A percentile compares a stretch with the other conserved stretches of the same genome.
phyloP scores from a whole-genome alignment of 2,888 invertebrate genomes.

The Chloroclysta siterata region DNA sequence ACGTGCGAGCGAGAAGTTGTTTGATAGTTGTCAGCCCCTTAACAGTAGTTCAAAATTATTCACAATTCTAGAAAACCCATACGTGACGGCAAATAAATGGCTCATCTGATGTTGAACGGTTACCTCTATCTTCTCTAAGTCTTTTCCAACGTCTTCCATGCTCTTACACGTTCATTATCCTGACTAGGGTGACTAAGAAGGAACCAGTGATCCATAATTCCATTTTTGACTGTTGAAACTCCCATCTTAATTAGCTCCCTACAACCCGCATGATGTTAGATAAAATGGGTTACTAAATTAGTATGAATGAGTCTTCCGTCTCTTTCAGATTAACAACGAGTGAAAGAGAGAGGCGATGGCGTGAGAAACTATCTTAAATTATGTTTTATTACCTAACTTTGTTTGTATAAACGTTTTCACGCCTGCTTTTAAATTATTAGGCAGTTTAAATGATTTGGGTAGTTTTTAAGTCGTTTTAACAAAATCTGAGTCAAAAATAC shows the following conservation, averaged over 20 bases:
- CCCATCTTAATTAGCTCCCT: conserved; percentile 5
- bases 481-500: neutral
- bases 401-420: conserved; percentile 49
- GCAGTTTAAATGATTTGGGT: neutral
- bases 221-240: neutral
- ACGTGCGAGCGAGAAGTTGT: too few species aligned
- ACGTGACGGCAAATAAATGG: too few species aligned
- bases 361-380: conserved; percentile 58
- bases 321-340: conserved; percentile 33
- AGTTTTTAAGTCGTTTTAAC: neutral
- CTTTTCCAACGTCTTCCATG: too few species aligned
- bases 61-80: too few species aligned
- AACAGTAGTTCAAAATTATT: too few species aligned
- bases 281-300: conserved; percentile 59
- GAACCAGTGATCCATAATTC: neutral
- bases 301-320: conserved; percentile 53
- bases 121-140: too few species aligned
- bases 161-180: too few species aligned
- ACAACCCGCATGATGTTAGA: conserved; percentile 56
- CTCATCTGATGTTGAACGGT: too few species aligned
- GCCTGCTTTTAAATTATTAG: conserved; percentile 11
- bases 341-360: conserved; percentile 46
- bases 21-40: too few species aligned
- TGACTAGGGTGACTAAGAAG: neutral
- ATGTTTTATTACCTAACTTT: conserved; percentile 50